phyloP scores from a whole-genome alignment of 2,797 vertebrate genomes.

The Semaprochilodus insignis region DNA sequence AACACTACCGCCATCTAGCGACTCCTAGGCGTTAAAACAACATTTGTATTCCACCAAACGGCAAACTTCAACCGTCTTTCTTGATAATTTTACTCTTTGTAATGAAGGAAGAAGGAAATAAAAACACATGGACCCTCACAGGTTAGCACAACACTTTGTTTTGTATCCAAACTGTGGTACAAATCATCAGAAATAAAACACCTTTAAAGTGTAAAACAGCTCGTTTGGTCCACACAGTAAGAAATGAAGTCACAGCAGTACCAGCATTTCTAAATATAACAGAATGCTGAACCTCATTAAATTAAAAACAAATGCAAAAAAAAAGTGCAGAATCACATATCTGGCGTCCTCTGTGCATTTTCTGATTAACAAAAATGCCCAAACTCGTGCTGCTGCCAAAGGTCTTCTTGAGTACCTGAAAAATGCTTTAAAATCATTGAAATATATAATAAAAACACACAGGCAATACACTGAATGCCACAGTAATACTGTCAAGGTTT shows the following conservation, averaged over 20 bases:
- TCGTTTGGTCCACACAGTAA: conserved; percentile 24
- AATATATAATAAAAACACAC: background rate
- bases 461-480: background rate
- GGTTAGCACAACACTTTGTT: conserved; percentile 12
- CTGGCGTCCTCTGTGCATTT: background rate
- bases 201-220: conserved; percentile 34
- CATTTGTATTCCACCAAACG: background rate
- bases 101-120: background rate
- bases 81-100: background rate
- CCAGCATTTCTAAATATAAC: conserved; percentile 22
- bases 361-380: background rate
- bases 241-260: conserved; percentile 28
- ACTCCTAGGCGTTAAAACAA: background rate
- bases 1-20: background rate
- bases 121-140: background rate
- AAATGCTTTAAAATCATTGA: background rate
- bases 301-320: background rate
- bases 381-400: background rate
- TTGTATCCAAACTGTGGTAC: conserved; percentile 40
- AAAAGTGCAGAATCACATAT: background rate
- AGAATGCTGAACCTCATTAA: background rate
- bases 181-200: conserved; percentile 31
- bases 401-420: background rate
- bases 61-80: background rate
- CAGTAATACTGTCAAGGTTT: background rate